These are phyloP conservation scores for Melozone crissalis DNA, from an alignment of 2,113 vertebrate genomes.

Conservation along the genomic window DNA sequence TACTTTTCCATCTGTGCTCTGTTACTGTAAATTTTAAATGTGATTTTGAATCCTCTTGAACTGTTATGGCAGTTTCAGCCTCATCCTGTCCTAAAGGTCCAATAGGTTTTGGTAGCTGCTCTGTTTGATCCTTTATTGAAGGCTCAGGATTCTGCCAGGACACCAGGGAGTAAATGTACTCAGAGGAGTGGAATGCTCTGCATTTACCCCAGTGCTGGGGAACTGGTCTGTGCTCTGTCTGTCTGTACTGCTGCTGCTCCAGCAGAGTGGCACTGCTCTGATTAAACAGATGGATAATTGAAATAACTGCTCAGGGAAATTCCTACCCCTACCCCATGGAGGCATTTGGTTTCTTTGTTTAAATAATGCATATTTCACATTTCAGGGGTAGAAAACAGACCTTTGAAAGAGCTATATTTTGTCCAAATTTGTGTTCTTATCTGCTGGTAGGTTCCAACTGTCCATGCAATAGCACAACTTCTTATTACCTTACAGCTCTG, in stretches of 20 bases:
- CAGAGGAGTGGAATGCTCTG: background rate
- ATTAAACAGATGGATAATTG: background rate
- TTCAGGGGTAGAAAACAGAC: background rate
- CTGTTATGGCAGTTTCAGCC: background rate
- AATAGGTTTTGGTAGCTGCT: background rate
- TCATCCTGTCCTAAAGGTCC: background rate
- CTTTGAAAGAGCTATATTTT: background rate
- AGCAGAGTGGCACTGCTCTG: background rate
- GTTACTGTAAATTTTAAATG: background rate
- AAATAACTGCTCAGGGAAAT: background rate
- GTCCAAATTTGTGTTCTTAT: background rate
- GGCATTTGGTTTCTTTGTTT: background rate
- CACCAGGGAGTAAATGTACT: background rate
- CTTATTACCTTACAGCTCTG: background rate
- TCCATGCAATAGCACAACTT: background rate
- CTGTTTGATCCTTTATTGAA: background rate
- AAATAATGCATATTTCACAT: conserved; percentile 6
- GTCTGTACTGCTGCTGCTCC: background rate
- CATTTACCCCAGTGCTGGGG: background rate
- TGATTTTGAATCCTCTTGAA: background rate
- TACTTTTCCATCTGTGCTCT: background rate
- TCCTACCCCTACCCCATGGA: background rate
- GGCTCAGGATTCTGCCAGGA: background rate
- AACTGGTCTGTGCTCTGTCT: background rate
- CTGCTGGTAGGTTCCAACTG: background rate